Base-by-base conservation (phyloP, 2,113 vertebrate genomes). In the Pipra filicauda region DNA sequence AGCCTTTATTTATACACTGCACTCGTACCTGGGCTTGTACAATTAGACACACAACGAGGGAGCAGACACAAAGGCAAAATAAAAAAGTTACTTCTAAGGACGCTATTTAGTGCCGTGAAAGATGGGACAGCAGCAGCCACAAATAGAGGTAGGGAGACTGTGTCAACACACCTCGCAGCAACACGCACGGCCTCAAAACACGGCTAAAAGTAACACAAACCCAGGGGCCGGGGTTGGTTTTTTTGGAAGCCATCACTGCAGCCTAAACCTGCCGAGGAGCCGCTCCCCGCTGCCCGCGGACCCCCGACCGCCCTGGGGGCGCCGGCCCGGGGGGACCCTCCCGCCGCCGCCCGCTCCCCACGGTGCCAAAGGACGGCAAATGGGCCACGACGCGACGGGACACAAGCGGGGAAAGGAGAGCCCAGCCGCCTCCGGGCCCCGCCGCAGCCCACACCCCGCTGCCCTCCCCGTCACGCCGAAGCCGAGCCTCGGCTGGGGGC, bases 221-320 rank as follows among this genome's bases (percentile, higher is more conserved):
- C 19, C 9, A 5, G 4, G n/a, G 11, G 9, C 8, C 15, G 12
- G 9, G 8, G 31, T 0, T 7, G 15, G 5, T 3, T 16, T 44
- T 82, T 14, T 4, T 3, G 28, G 26, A 16, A 72, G 27, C 44
- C 8, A 4, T 1, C 57, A 19, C 59, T 1, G 26, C 49, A 27
- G 21, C 3, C 54, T 15, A 41, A 15, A 19, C 48, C 74, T 23
- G 74, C 37, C 37, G 21, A 11, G 26, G 17, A 33, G 55, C 41
- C 5, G 35, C 26, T 7, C 41, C 43, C 31, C 49, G 15, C 43
- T 27, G 9, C 54, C 84, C 43, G 22, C 39, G 9, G 54, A 31
- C 64, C 26, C 46, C 41, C 1, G 62, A 7, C 24, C 5, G 67
- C 15, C 31, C 35, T 0, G n/a, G 12, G 28, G 58, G 9, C 12